phyloP scores from a whole-genome alignment of 2,888 invertebrate species.

The Nymphalis urticae region DNA sequence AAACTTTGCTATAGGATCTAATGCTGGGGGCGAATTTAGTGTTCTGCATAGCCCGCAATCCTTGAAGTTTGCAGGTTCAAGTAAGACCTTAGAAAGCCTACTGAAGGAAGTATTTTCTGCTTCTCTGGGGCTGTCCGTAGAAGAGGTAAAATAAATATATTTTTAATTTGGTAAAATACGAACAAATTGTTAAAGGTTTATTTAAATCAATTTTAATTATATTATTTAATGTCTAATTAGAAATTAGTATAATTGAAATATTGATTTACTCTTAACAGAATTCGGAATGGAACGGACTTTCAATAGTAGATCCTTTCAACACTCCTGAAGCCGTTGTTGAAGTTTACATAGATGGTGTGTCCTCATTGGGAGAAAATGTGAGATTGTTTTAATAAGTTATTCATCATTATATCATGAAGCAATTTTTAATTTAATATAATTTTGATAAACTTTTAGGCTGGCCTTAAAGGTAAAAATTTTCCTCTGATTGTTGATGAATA shows the following conservation, averaged over 20 bases:
- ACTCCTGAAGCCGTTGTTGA: constrained; percentile 87
- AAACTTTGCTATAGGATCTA: constrained; percentile 60
- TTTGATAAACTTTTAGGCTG: constrained; percentile 48
- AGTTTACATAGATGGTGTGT: constrained; percentile 86
- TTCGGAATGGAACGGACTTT: constrained; percentile 86
- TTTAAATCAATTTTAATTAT: too few species aligned
- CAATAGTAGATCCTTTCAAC: constrained; percentile 85
- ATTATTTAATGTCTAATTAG: too few species aligned
- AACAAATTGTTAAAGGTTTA: too few species aligned
- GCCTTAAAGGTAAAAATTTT: constrained; percentile 76
- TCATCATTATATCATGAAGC: background rate
- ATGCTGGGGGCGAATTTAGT: constrained; percentile 85
- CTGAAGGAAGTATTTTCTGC: constrained; percentile 88
- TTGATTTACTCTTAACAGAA: constrained; percentile 59
- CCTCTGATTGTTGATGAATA: constrained; percentile 83
- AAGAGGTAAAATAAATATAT: constrained; percentile 75
- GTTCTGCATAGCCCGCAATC: constrained; percentile 86
- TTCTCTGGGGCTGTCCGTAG: constrained; percentile 86
- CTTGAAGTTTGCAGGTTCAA: constrained; percentile 85
- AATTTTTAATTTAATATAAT: background rate
- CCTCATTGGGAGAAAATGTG: constrained; percentile 73
- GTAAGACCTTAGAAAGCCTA: constrained; percentile 82
- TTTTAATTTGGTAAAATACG: background rate
- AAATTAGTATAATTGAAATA: too few species aligned
- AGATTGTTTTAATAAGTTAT: constrained; percentile 41